A percentile compares a stretch with the other conserved stretches of the same genome.
Evolutionary conservation across 2,113 vertebrate genomes (phyloP).

Genomic region (Marmota monax): DNA sequence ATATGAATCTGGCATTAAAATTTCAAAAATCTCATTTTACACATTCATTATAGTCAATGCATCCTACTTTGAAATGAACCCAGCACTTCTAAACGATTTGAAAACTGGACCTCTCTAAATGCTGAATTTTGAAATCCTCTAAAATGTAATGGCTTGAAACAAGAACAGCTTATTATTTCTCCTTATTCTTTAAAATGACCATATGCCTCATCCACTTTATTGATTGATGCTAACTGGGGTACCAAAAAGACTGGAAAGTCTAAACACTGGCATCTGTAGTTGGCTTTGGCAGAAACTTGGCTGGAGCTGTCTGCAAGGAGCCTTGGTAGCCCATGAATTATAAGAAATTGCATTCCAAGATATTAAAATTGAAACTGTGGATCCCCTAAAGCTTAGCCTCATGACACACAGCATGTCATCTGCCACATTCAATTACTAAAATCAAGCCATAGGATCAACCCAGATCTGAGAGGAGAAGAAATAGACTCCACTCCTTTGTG

Average conservation of each 20-base stretch:
- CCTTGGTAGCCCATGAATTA: not conserved
- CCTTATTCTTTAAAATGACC: not conserved
- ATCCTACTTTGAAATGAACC: not conserved
- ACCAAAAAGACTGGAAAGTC: not conserved
- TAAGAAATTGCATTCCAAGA: not conserved
- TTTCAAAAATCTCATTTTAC: not conserved
- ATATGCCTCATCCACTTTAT: not conserved
- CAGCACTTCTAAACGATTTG: not conserved
- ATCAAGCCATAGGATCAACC: not conserved
- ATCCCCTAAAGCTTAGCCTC: not conserved
- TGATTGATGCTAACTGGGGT: not conserved
- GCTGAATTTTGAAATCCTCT: not conserved
- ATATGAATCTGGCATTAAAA: not conserved
- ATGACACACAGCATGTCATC: not conserved
- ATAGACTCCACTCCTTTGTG: not conserved
- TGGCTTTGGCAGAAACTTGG: not conserved
- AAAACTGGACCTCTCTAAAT: not conserved
- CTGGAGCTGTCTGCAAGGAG: not conserved
- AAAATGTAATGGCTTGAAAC: not conserved
- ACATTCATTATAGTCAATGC: not conserved
- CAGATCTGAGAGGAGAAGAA: not conserved
- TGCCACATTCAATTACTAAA: not conserved
- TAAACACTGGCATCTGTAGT: not conserved
- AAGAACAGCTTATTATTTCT: not conserved
- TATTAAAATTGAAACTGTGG: not conserved